Evolutionary conservation across 2,113 vertebrate species (phyloP).

Genomic region (Erythrolamprus reginae): DNA sequence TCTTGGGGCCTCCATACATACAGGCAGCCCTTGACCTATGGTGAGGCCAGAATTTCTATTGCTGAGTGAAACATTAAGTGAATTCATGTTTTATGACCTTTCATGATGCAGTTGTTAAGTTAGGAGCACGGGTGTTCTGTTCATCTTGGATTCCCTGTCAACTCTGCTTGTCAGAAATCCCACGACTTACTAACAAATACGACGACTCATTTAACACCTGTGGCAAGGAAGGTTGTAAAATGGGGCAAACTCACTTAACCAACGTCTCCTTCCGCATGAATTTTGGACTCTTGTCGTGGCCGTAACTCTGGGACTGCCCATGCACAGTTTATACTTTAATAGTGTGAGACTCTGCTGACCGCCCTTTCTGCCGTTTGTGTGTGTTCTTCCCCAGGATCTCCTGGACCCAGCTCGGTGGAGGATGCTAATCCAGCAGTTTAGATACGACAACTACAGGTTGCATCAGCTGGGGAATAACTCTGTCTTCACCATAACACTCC

Average conservation of each 20-base stretch:
- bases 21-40: background rate
- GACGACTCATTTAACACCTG: background rate
- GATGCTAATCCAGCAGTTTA: constrained; percentile 98
- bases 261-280: background rate
- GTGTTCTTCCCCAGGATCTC: constrained; percentile 79
- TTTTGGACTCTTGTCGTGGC: background rate
- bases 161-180: background rate
- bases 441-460: constrained; percentile 99
- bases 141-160: too few relatives aligned
- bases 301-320: background rate
- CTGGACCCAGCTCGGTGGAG: constrained; percentile 97
- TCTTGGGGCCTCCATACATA: background rate
- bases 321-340: background rate
- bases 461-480: constrained; percentile 99
- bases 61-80: background rate
- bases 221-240: background rate
- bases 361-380: background rate
- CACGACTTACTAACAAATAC: background rate
- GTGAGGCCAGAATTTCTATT: background rate
- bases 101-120: background rate
- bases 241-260: background rate
- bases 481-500: constrained; percentile 96
- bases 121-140: background rate
- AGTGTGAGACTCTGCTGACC: background rate
- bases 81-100: background rate